A percentile compares a stretch with the other conserved stretches of the same genome.
Evolutionary conservation across 2,888 invertebrate species (phyloP).

Genomic region (Adelphocoris suturalis): DNA sequence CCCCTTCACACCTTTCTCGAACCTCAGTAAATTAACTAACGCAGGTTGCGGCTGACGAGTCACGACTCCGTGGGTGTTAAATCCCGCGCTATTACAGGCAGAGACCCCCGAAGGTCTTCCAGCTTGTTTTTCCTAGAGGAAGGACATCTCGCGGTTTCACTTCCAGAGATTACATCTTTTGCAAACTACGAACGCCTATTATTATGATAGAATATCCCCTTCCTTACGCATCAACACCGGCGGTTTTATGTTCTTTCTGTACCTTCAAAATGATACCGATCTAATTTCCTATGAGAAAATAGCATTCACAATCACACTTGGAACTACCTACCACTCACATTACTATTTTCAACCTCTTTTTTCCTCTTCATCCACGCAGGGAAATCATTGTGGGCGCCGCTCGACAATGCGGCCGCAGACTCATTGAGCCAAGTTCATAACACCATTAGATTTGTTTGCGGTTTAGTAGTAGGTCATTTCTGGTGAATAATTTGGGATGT

Average conservation of each 20-base stretch:
- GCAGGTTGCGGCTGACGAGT: background rate
- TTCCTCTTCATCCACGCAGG: background rate
- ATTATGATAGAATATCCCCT: background rate
- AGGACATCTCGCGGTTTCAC: slow-evolving; percentile 24
- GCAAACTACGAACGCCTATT: background rate
- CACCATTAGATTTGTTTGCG: slow-evolving; percentile 3
- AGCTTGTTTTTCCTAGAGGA: background rate
- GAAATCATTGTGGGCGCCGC: slow-evolving; percentile 22
- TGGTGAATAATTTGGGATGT: background rate
- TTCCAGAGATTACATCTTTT: background rate
- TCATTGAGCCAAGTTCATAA: background rate
- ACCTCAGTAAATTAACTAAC: slow-evolving; percentile 12
- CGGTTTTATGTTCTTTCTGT: background rate
- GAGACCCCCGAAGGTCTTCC: background rate
- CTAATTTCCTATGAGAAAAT: slow-evolving; percentile 6
- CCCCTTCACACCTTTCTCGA: slow-evolving; percentile 16
- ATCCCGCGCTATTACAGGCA: background rate
- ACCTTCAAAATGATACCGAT: background rate
- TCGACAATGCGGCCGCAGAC: background rate
- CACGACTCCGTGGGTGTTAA: slow-evolving; percentile 21
- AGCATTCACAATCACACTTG: background rate
- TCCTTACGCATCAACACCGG: background rate
- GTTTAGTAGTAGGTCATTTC: background rate
- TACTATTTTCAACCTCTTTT: background rate
- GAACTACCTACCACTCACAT: background rate